Evolutionary conservation across 35 echinoderm and acorn worm genomes (phyloP), one percentile per base, ranked within the genome.

Genomic region (Amphiura filiformis): DNA sequence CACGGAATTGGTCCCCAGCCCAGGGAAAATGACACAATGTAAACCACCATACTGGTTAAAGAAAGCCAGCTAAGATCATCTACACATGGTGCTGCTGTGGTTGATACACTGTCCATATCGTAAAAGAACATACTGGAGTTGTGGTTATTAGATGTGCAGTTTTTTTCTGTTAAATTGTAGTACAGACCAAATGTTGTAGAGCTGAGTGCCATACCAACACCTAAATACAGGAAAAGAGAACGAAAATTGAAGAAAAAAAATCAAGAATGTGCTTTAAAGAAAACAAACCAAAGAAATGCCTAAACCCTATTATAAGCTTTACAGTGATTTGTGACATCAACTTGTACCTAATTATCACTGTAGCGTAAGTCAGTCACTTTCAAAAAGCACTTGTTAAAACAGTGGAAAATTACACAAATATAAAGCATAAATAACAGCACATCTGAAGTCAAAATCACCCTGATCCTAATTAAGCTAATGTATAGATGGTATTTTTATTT

Each of bases 1-100:
- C 96, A 99, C 0, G 96, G 96, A 44, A 99, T 93, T 0, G 96
- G 89, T 26, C 96, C 96, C 87, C 90, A 91, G 12, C 91, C 96
- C 1, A 99, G 87, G 1, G 96, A 94, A 83, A 99, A 99, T 0
- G 86, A 82, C 31, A 91, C 95, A 79, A 95, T 95, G 86, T 99
- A 99, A 0, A 99, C 81, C n/a, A 95, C 40, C 82, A 99, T 89
- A 26, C 96, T 94, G 75, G 75, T 86, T 0, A 99, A 44, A 5
- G 93, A 92, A 0, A 99, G 39, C 90, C 91, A 91, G 30, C 82
- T 88, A 0, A 94, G 84, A 31, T 94, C 28, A 4, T 20, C 28
- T 17, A 17, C 4, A 31, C 13, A 78, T 1, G n/a, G 3, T 22
- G 83, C 17, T 30, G 23, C 38, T 30, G 44, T 61, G 0, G 78